Conservation (phyloP, 2,888 invertebrate genomes). For the Scaptodrosophila latifasciaeformis region DNA sequence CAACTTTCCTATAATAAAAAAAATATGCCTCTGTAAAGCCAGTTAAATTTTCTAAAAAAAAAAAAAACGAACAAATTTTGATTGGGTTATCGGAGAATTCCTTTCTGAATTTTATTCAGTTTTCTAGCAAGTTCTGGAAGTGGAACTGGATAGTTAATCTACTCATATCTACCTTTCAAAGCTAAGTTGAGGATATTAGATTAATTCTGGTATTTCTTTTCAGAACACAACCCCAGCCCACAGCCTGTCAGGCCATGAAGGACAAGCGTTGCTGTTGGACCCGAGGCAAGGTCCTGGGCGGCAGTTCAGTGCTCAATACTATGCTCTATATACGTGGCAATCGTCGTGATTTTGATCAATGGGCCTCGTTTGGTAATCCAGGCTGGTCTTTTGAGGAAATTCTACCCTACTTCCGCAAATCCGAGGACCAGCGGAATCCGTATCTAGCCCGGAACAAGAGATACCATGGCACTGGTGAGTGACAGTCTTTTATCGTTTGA, state of each 20-base stretch:
- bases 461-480: conserved; percentile 86
- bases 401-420: conserved; percentile 87
- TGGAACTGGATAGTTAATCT: too few species aligned
- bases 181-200: too few species aligned
- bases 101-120: too few species aligned
- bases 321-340: conserved; percentile 82
- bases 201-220: too few species aligned
- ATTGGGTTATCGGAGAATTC: too few species aligned
- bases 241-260: conserved; percentile 78
- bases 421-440: conserved; percentile 76
- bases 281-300: conserved; percentile 81
- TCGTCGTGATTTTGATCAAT: conserved; percentile 80
- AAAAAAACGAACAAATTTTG: too few species aligned
- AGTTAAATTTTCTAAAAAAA: too few species aligned
- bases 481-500: too few species aligned
- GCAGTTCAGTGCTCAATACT: conserved; percentile 79
- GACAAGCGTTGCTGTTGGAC: conserved; percentile 76
- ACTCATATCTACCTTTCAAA: too few species aligned
- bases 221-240: conserved; percentile 87
- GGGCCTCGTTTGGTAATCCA: conserved; percentile 78
- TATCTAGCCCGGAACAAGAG: conserved; percentile 73
- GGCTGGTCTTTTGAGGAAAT: conserved; percentile 86
- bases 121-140: too few species aligned
- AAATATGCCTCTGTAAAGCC: too few species aligned
- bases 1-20: too few species aligned